These are phyloP conservation scores for Hydrophis major DNA, from an alignment of 2,797 vertebrate genomes.

Conservation along the genomic window DNA sequence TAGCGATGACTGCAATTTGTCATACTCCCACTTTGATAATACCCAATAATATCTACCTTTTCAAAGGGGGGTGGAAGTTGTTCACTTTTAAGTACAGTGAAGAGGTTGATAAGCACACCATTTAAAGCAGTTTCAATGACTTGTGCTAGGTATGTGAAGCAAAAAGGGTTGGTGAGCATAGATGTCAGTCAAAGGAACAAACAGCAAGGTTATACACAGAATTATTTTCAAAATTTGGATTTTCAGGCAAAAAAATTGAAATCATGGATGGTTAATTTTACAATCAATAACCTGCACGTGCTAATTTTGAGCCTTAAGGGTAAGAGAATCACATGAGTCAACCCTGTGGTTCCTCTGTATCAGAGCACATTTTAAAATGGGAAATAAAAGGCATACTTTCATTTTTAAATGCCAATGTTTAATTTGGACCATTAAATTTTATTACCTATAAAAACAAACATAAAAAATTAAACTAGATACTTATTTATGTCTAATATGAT, in stretches of 20 bases:
- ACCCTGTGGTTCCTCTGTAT: background rate
- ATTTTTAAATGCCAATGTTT: background rate
- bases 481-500: background rate
- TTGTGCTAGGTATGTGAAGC: conserved; percentile 11
- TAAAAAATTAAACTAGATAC: background rate
- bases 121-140: background rate
- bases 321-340: background rate
- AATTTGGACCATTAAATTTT: background rate
- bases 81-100: conserved; percentile 6
- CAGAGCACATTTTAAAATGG: background rate
- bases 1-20: background rate
- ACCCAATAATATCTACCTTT: conserved; percentile 3
- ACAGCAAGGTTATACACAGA: background rate
- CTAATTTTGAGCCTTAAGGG: background rate
- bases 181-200: conserved; percentile 3
- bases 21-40: background rate
- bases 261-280: background rate
- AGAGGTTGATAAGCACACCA: conserved; percentile 12
- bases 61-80: background rate
- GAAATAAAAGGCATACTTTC: background rate
- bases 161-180: conserved; percentile 14
- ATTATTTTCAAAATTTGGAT: conserved; percentile 4
- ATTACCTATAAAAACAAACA: background rate
- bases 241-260: background rate
- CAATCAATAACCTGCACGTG: background rate